phyloP scores from a whole-genome alignment of 30 jellyfish, hydroid and myxozoan species.

The Nemopilema nomurai region DNA sequence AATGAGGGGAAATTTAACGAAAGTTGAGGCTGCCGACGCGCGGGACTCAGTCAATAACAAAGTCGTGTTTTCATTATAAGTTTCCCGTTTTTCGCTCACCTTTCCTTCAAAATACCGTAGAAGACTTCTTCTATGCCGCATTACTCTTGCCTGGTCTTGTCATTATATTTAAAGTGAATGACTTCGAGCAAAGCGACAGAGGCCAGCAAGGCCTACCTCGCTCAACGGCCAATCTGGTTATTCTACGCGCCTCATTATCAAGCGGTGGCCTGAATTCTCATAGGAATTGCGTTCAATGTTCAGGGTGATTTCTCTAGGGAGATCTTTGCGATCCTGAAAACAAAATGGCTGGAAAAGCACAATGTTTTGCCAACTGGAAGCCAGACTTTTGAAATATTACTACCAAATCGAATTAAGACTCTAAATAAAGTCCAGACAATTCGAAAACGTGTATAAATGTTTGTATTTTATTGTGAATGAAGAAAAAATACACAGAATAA shows the following conservation, averaged over 20 bases:
- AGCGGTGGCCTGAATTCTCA: background rate
- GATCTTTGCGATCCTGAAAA: background rate
- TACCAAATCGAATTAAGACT: background rate
- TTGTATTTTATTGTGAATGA: too few relatives aligned
- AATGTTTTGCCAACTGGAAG: background rate
- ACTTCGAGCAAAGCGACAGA: background rate
- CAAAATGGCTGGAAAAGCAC: background rate
- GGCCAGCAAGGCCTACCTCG: background rate
- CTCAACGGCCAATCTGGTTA: background rate
- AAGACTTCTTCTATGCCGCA: background rate
- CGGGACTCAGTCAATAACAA: background rate
- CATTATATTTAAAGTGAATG: too few relatives aligned
- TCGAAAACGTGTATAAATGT: too few relatives aligned
- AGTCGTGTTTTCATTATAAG: background rate
- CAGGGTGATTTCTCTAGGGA: background rate
- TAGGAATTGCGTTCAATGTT: background rate
- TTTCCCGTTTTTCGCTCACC: background rate
- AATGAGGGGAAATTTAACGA: background rate
- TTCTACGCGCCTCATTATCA: background rate
- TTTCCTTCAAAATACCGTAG: background rate
- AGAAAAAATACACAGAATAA: too few relatives aligned
- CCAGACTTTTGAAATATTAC: background rate
- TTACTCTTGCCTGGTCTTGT: background rate
- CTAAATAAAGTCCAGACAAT: too few relatives aligned
- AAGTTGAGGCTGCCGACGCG: background rate